Base-by-base conservation (phyloP, 2,888 invertebrate genomes). In the Macrophya annulata region DNA sequence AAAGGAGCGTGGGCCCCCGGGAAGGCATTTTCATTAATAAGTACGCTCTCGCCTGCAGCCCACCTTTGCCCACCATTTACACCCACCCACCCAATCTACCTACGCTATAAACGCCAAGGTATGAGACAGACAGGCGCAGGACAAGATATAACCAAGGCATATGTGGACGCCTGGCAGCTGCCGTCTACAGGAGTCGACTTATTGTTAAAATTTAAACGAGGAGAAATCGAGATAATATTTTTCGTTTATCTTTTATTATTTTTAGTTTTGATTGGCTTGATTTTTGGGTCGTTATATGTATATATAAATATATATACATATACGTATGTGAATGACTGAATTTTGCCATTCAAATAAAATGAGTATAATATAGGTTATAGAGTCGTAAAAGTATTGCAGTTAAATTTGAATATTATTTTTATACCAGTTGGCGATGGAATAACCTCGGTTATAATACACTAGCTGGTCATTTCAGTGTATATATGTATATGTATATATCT, bases 1-100 rank as follows among this genome's bases (percentile, higher is more conserved):
- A 10, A 55, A 31, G n/a, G n/a, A 77, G 77, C 77, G 77, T 77
- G 77, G 77, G 77, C 55, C 37, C 77, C 17, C n/a, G n/a, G 51
- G 6, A 12, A 25, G 43, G 51, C 51, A 9, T 77, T 77, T 77
- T 77, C 77, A 77, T 77, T 77, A 77, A 77, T 77, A 77, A 77
- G 55, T 77, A 48, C 77, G 51, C 77, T 77, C 77, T 77, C 55
- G 77, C 77, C 77, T 77, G 51, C 77, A 37, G 55, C 77, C 77
- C 81, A 81, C 81, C 81, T 59, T 40, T 62, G 31, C 59, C 59
- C 51, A 62, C 40, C 59, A 81, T 62, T 51, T 81, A 81, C 43
- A 81, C 59, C 81, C 81, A 81, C 62, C 81, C 81, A 81, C 40
- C 25, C 10, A 59, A 40, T 43, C 81, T 43, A 81, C 81, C 81